Base-by-base conservation (phyloP, 2,888 invertebrate genomes). In the Agonopterix heracliana region DNA sequence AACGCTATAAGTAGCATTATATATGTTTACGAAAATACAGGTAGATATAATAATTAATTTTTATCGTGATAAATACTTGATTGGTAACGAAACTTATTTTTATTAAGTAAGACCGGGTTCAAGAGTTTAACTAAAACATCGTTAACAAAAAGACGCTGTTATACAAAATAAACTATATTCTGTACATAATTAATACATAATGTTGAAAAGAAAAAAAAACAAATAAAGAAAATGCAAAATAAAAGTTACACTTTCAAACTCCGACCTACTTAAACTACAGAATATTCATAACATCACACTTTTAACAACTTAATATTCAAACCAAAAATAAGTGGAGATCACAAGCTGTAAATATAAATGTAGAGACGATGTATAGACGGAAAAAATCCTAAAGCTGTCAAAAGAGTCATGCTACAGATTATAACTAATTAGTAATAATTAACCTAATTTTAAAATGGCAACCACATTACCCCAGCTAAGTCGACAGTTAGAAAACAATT, bases 361-460 rank as follows among this genome's bases (percentile, higher is more conserved):
- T n/a, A n/a, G n/a, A n/a, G n/a, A n/a, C n/a, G n/a, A n/a, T n/a
- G n/a, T n/a, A n/a, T 26, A 26, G 26, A 7, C 26, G 26, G 26
- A 26, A 3, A 26, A 5, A 26, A 3, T 17, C 17, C 17, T 17
- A 26, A 26, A 7, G 26, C 3, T 3, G 26, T 26, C 26, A 26
- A 26, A 26, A 26, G 26, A 26, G 7, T 26, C 26, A 26, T 26
- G 26, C 7, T 7, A 26, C 7, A 7, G n/a, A n/a, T n/a, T n/a
- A 26, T 26, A 26, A 38, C 10, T 38, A 38, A 9, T 9, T 38
- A 52, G 44, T 35, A 48, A 55, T 72, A 71, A 65, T 64, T 78
- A 74, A 58, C 61, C 71, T 70, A 68, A 51, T 52, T 62, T 70
- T 69, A 70, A 76, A 74, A 82, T 81, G 82, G 82, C 81, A 81